A percentile compares a stretch with the other conserved stretches of the same genome.
These are phyloP conservation scores for Xanthia icteritia DNA, from an alignment of 2,888 invertebrate species.

Conservation along the genomic window DNA sequence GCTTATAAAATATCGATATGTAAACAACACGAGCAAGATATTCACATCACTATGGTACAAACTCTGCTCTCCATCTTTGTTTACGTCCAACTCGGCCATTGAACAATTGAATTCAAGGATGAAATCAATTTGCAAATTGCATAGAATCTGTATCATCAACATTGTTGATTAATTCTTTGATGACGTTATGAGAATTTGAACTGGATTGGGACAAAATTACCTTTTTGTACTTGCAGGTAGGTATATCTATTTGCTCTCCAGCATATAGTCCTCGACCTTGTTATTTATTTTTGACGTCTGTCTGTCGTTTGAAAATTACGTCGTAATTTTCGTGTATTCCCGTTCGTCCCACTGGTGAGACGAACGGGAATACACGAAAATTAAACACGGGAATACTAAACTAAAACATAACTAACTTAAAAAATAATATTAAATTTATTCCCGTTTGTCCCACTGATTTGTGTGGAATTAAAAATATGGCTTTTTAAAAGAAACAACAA, in stretches of 20 bases:
- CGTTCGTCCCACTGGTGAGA: too few species aligned
- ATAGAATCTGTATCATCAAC: conserved; percentile 35
- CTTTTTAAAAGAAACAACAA: neutral
- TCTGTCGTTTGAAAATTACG: too few species aligned
- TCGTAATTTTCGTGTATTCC: too few species aligned
- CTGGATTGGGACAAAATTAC: neutral
- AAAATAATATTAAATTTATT: too few species aligned
- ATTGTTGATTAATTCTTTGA: conserved; percentile 23
- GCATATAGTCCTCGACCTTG: neutral
- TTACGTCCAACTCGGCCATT: conserved; percentile 69
- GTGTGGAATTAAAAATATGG: neutral
- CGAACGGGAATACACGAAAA: too few species aligned
- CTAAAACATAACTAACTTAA: too few species aligned
- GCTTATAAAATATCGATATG: conserved; percentile 72
- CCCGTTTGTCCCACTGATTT: too few species aligned
- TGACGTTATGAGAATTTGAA: neutral
- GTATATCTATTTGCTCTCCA: neutral
- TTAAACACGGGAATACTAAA: too few species aligned
- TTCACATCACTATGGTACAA: conserved; percentile 76
- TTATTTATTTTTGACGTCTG: neutral
- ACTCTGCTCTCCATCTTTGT: conserved; percentile 83
- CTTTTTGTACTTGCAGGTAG: neutral
- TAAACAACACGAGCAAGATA: conserved; percentile 69
- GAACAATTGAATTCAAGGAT: conserved; percentile 80
- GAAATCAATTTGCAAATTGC: conserved; percentile 62